Evolutionary conservation across 2,888 invertebrate genomes (phyloP), one percentile per base, ranked within the genome.

Genomic region (Listrodromus nycthemerus): DNA sequence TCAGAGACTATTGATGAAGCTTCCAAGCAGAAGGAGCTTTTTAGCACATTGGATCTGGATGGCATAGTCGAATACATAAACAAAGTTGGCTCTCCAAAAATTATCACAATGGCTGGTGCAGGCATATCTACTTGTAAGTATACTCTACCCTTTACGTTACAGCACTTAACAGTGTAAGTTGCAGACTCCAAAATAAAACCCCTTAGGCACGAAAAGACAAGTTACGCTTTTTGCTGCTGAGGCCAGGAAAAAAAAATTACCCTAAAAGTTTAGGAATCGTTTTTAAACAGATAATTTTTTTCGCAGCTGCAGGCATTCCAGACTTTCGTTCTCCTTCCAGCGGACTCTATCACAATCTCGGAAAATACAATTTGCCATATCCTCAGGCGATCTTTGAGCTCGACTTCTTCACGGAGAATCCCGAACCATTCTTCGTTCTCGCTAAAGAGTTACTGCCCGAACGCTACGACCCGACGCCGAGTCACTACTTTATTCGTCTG

Each of bases 61-160:
- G 97, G 97, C 1, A 94, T 98, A 74, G 96, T 96, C 0, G 95
- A 96, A 75, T 97, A 97, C 94, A 97, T 98, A 86, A 95, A 96
- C 88, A 95, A 95, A 82, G 95, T 95, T 55, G 95, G 96, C 85
- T 97, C 97, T 91, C 96, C 96, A 92, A 98, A 98, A 89, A 96
- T 99, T 78, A 96, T 99, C 80, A 98, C 98, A 0, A 96, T 99
- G 96, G 97, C 98, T 83, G 99, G 99, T 83, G 99, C 99, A 88
- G 99, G 99, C 71, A 98, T 99, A 91, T 99, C 98, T 1, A 99
- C 99, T 66, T 97, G 98, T 98, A 95, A 96, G 96, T 95, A 73
- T 0, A 27, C 10, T 84, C 73, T 69, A 82, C 41, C 70, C 63
- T 80, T 81, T 33, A 10, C 37, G 0, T 37, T 37, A 37, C 37